Base-by-base conservation (phyloP, 2,888 invertebrate species). In the Meandrusa payeni region DNA sequence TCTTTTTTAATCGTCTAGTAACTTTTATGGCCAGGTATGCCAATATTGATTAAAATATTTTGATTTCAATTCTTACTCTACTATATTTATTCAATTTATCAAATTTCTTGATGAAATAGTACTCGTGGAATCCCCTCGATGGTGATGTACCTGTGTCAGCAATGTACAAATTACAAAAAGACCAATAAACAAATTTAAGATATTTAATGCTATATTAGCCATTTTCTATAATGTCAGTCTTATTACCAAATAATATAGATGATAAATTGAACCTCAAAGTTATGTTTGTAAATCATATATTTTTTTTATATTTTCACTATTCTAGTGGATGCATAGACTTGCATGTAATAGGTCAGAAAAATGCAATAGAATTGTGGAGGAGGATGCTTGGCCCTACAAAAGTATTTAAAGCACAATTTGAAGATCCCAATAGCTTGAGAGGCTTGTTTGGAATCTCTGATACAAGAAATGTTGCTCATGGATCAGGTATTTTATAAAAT, bases 401-500 rank as follows among this genome's bases (percentile, higher is more conserved):
- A 82, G 95, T 94, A 0, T 94, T 89, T 64, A 93, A 92, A 69
- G 93, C 95, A 0, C 93, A 95, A 47, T 94, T 92, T 64, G 90
- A 91, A 42, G 90, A 93, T 40, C 97, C 97, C 0, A 73, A 93
- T 39, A 91, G 93, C 38, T 91, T 98, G 48, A 88, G 98, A 57
- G 95, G 95, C 1, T 86, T 89, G 64, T 96, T 93, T 83, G 98
- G 98, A 0, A 85, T 98, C 9, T 95, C 97, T 0, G 98, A 98
- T 70, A 98, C 98, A 0, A 91, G 98, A 59, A 98, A 98, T 88
- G 96, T 95, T 1, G 93, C 94, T 5, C 98, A 98, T 83, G 98
- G 98, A 7, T 97, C 98, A 68, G 97, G 96, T 93, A 89, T 15
- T 15, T 15, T 3, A 15, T 15, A 15, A 15, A 15, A 15, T 4